Conservation (phyloP, 64 coral and sea anemone species). For the Actinia tenebrosa region DNA sequence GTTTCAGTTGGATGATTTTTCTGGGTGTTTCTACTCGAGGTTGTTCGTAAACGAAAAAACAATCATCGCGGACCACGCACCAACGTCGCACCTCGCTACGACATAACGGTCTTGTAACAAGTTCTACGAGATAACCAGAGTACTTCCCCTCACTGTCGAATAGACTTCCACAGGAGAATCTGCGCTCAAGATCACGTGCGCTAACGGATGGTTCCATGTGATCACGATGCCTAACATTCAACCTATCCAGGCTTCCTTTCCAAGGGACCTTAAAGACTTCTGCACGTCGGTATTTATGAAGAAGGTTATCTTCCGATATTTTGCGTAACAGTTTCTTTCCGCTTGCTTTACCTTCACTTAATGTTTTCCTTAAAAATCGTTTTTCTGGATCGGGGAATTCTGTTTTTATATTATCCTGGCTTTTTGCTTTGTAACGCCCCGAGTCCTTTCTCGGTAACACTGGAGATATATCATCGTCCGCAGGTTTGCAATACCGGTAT, state of each 20-base stretch:
- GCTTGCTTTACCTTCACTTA: slow-evolving; percentile 84
- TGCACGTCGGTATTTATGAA: slow-evolving; percentile 67
- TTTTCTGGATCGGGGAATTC: slow-evolving; percentile 13
- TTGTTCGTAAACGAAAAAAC: slow-evolving; percentile 56
- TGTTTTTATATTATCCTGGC: slow-evolving; percentile 66
- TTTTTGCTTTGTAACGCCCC: slow-evolving; percentile 29
- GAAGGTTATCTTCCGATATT: slow-evolving; percentile 72
- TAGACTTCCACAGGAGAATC: slow-evolving; percentile 79
- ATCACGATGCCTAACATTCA: slow-evolving; percentile 58
- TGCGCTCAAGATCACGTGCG: slow-evolving; percentile 43
- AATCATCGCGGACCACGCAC: slow-evolving; percentile 68
- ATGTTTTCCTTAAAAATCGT: slow-evolving; percentile 35
- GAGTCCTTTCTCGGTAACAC: slow-evolving; percentile 18
- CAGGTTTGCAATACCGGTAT: slow-evolving; percentile 53
- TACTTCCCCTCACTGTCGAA: slow-evolving; percentile 87
- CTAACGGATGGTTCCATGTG: background rate
- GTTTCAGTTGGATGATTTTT: slow-evolving; percentile 46
- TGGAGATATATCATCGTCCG: slow-evolving; percentile 14
- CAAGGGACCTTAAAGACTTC: slow-evolving; percentile 55
- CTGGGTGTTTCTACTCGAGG: slow-evolving; percentile 26
- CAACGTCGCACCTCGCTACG: slow-evolving; percentile 74
- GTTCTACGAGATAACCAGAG: slow-evolving; percentile 72
- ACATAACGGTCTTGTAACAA: slow-evolving; percentile 44
- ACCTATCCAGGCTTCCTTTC: slow-evolving; percentile 49
- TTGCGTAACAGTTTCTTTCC: slow-evolving; percentile 54